Conservation (phyloP, 2,113 vertebrate genomes). For the Mirounga angustirostris region DNA sequence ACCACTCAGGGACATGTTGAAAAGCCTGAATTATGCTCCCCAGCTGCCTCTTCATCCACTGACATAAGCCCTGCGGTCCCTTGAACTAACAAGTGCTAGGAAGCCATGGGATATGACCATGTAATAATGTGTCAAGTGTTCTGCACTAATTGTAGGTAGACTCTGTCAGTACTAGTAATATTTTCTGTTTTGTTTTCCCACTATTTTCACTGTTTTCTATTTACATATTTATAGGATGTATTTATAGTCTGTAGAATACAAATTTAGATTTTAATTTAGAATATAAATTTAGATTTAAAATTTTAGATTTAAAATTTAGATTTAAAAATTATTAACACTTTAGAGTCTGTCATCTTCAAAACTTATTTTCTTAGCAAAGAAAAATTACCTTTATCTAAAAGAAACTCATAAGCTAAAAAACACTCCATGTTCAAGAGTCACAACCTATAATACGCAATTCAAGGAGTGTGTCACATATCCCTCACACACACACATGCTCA, state of each 20-base stretch:
- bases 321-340: neutral
- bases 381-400: neutral
- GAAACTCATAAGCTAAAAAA: neutral
- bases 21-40: neutral
- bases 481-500: neutral
- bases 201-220: neutral
- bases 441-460: neutral
- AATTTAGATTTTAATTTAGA: neutral
- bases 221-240: neutral
- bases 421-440: neutral
- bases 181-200: neutral
- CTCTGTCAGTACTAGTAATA: neutral
- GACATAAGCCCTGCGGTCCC: rapidly evolving
- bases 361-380: conserved; percentile 23
- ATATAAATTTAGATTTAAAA: neutral
- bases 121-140: neutral
- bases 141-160: neutral
- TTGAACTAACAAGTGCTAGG: neutral
- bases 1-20: neutral
- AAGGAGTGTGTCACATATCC: too few species aligned
- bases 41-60: neutral
- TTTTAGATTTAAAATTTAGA: neutral
- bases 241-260: neutral
- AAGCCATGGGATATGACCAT: neutral
- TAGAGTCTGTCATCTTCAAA: neutral